Percentiles rank a stretch among this genome's conserved stretches.
Evolutionary conservation across 2,113 vertebrate species (phyloP).

Genomic region (Zonotrichia leucophrys): DNA sequence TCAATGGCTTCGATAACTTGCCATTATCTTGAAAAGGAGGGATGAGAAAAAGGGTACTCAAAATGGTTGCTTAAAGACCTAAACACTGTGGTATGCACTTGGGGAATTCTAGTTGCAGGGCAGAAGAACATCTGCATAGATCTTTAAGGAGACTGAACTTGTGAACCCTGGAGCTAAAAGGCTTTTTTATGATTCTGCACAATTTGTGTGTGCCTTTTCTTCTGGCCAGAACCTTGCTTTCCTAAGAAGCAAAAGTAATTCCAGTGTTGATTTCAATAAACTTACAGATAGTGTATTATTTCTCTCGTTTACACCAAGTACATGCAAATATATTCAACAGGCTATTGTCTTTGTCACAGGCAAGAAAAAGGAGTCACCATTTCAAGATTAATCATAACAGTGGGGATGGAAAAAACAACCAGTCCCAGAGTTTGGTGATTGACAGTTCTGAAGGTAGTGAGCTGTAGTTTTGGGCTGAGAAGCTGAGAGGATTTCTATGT

Average conservation of each 20-base stretch:
- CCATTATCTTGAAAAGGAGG: neutral
- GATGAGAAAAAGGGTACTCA: neutral
- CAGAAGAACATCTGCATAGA: neutral
- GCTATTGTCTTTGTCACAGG: neutral
- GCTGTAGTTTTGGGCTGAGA: neutral
- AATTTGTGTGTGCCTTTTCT: neutral
- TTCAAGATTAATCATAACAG: neutral
- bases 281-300: neutral
- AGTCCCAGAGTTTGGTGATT: neutral
- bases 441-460: neutral
- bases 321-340: neutral
- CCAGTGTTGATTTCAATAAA: neutral
- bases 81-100: neutral
- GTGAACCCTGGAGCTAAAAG: neutral
- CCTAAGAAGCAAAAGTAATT: neutral
- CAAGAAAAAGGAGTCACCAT: neutral
- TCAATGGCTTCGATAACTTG: neutral
- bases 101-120: neutral
- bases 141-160: slow-evolving; percentile 11
- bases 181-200: neutral
- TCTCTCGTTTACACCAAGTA: neutral
- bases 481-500: neutral
- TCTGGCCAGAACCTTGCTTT: neutral
- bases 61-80: neutral
- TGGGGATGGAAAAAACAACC: neutral